Percentiles rank a stretch among this genome's conserved stretches.
Evolutionary conservation across 1,140 invertebrate species (phyloP).

Genomic region (Leptinotarsa defecta): DNA sequence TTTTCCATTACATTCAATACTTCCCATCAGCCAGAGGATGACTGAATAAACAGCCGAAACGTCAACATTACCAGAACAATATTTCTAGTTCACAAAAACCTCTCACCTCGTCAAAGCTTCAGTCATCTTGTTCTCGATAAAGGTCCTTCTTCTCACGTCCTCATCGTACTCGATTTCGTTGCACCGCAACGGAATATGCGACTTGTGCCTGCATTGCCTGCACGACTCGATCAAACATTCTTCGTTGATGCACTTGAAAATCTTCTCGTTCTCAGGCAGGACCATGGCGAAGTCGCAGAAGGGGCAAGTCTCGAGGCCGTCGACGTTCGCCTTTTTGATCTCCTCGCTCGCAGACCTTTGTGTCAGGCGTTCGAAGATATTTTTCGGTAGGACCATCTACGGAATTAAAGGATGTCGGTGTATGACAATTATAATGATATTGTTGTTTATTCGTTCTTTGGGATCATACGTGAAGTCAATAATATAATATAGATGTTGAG

Average conservation of each 20-base stretch:
- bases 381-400: conserved; percentile 40
- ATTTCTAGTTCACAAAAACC: too few relatives aligned
- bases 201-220: conserved; percentile 62
- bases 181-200: conserved; percentile 69
- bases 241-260: conserved; percentile 68
- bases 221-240: conserved; percentile 71
- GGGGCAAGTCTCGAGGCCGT: conserved; percentile 67
- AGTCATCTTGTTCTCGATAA: conserved; percentile 70
- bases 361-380: conserved; percentile 62
- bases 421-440: background rate
- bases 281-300: conserved; percentile 69
- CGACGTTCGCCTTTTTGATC: conserved; percentile 63
- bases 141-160: conserved; percentile 62
- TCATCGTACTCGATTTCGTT: conserved; percentile 66
- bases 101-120: conserved; percentile 64
- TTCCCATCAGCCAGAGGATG: too few relatives aligned
- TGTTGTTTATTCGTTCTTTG: background rate
- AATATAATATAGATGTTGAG: too few relatives aligned
- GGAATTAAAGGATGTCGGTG: conserved; percentile 13
- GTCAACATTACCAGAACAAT: too few relatives aligned
- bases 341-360: conserved; percentile 64
- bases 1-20: too few relatives aligned
- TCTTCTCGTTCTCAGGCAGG: conserved; percentile 61
- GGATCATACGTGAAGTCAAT: too few relatives aligned
- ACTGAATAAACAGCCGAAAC: too few relatives aligned